Base-by-base conservation (phyloP, 2,797 vertebrate genomes). In the Cheirogaleus major region DNA sequence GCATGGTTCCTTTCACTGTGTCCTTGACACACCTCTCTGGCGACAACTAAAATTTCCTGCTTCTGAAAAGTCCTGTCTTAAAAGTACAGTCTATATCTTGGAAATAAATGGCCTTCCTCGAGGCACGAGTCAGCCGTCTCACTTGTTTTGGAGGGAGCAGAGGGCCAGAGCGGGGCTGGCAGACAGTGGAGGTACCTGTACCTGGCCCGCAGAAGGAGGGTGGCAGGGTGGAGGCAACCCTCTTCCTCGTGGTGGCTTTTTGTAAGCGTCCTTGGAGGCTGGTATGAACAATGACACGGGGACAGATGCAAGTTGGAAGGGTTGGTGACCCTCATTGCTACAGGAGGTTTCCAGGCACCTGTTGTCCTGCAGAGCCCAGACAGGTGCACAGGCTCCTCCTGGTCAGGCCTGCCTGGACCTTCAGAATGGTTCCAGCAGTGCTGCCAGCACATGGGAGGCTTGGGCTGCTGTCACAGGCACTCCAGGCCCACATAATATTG, bases 31-130 rank as follows among this genome's bases (percentile, higher is more conserved):
- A 93, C 93, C 93, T 96, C 86, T 97, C 93, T 98, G 94, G 95
- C 88, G 0, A 96, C 79, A 92, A 87, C 90, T 96, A 97, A 97
- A 96, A 55, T 72, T 57, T 90, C 96, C 86, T 65, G 98, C 97
- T 98, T 98, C 91, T 91, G 97, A 84, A 88, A 89, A 94, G 97
- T 50, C 82, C 55, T 85, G 98, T 98, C 43, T 85, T 95, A 82
- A 95, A 96, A 96, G 65, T 98, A 95, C 98, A 94, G 85, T 98
- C 97, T 98, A 91, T 97, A 98, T 98, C 98, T 98, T 97, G 98
- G 97, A 98, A 99, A 99, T 99, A 99, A 99, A 99, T 50, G 96
- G 98, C 81, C 97, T 97, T 97, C 92, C 78, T 97, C 0, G 13
- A 92, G 97, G 96, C 93, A 38, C 0, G 23, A 93, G 69, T 95